Base-by-base conservation (phyloP, 1,140 invertebrate species). In the Drosophila arizonae region DNA sequence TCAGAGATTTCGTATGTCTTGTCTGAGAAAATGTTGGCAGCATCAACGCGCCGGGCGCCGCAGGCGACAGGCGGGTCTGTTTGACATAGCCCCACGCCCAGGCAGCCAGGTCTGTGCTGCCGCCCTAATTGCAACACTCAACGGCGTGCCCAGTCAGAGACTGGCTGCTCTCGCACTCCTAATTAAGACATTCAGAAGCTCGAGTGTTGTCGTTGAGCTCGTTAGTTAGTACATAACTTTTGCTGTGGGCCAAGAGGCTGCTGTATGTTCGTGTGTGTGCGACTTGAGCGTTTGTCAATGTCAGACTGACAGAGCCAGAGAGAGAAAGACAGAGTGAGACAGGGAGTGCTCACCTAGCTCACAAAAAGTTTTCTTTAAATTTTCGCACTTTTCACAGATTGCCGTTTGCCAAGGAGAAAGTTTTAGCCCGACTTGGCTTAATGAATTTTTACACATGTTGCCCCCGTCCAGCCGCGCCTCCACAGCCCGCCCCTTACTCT, bases 161-260 rank as follows among this genome's bases (percentile, higher is more conserved):
- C 61, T 36, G 26, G 33, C 45, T 45, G 36, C 39, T 51, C 56
- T 60, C 62, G 65, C 65, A 51, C 52, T 64, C 24, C 84, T 88
- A 88, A 88, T 88, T 88, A 88, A 88, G 84, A 80, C 84, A 88
- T 88, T 88, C 84, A 77, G 67, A 43, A 70, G 74, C 74, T 88
- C 77, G 84, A 88, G 84, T 88, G 84, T 88, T 88, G 84, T 88
- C 84, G 84, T 88, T 88, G 84, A 88, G 84, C 84, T 88, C 85
- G 84, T 88, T 88, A 88, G 84, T 88, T 88, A 88, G 79, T 88
- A 88, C 77, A 88, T 88, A 89, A 87, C 84, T 87, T 87, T 87
- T 82, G 79, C 84, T 87, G 55, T 71, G 61, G 79, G 75, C 79
- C 56, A 51, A 46, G 13, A 24, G 17, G 9, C n/a, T 13, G n/a